phyloP scores from a whole-genome alignment of 35 echinoderm and acorn worm genomes.

The Strongylocentrotus purpuratus region DNA sequence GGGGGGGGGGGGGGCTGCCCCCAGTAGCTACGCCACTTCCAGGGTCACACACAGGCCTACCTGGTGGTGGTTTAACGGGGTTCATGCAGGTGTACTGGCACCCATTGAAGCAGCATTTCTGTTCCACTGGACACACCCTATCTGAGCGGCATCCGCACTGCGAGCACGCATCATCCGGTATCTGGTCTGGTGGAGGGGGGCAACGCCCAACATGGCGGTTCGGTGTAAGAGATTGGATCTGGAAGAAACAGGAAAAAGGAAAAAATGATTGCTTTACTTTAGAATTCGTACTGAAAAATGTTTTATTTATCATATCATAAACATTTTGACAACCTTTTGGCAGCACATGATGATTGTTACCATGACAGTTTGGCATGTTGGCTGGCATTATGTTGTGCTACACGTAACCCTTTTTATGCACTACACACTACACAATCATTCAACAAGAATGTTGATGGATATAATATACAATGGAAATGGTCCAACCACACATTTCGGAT shows the following conservation, averaged over 20 bases:
- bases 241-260: neutral
- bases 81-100: conserved; percentile 76
- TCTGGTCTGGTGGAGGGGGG: conserved; percentile 60
- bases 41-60: conserved; percentile 28
- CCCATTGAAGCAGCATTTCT: conserved; percentile 86
- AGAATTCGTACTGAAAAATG: neutral
- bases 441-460: too few species aligned
- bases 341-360: neutral
- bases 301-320: neutral
- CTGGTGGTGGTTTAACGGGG: conserved; percentile 68
- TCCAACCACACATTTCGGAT: too few species aligned
- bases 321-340: neutral
- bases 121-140: conserved; percentile 52
- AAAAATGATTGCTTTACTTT: neutral
- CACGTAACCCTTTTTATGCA: too few species aligned
- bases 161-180: conserved; percentile 60
- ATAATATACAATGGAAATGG: too few species aligned
- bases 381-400: too few species aligned
- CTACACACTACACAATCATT: too few species aligned
- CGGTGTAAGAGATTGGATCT: conserved; percentile 29
- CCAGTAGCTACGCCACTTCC: too few species aligned
- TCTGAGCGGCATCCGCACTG: conserved; percentile 76
- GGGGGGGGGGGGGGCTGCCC: too few species aligned
- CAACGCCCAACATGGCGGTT: conserved; percentile 69
- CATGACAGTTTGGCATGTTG: too few species aligned